These are phyloP conservation scores for Teleogryllus oceanicus DNA, from an alignment of 2,888 invertebrate species.

Conservation along the genomic window DNA sequence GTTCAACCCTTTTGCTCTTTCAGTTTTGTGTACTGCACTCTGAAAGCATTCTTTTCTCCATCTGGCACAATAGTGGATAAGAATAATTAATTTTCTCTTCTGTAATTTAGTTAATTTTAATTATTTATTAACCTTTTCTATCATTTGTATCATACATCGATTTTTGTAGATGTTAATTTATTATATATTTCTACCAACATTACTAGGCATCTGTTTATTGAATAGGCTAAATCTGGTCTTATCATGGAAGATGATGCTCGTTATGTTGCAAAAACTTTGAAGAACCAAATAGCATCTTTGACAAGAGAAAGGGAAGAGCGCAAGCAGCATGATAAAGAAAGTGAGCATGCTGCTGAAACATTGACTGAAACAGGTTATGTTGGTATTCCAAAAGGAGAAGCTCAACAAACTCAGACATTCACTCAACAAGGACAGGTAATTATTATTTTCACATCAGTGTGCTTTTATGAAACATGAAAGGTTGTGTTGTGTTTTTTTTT, in stretches of 20 bases:
- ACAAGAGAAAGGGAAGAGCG: slow-evolving; percentile 59
- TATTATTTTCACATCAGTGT: not conserved
- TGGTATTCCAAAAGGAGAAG: not conserved
- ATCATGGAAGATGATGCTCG: slow-evolving; percentile 93
- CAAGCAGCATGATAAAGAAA: slow-evolving; percentile 45
- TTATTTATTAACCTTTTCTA: too few relatives aligned
- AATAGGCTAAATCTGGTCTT: slow-evolving; percentile 80
- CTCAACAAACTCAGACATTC: not conserved
- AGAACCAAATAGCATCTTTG: slow-evolving; percentile 78
- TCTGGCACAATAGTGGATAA: too few relatives aligned
- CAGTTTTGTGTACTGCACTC: too few relatives aligned
- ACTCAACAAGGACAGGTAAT: not conserved
- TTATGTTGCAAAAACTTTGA: slow-evolving; percentile 84
- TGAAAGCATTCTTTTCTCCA: too few relatives aligned
- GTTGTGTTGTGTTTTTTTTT: too few relatives aligned
- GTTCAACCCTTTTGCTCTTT: too few relatives aligned
- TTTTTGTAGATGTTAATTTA: not conserved
- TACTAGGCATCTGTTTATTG: slow-evolving; percentile 23
- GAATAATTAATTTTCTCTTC: too few relatives aligned
- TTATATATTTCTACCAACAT: not conserved
- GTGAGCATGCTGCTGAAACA: slow-evolving; percentile 27
- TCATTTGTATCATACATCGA: too few relatives aligned
- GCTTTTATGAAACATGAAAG: too few relatives aligned
- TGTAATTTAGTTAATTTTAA: too few relatives aligned
- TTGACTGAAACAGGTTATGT: not conserved